Evolutionary conservation across 2,113 vertebrate species (phyloP).

Genomic region (Acanthisitta chloris): DNA sequence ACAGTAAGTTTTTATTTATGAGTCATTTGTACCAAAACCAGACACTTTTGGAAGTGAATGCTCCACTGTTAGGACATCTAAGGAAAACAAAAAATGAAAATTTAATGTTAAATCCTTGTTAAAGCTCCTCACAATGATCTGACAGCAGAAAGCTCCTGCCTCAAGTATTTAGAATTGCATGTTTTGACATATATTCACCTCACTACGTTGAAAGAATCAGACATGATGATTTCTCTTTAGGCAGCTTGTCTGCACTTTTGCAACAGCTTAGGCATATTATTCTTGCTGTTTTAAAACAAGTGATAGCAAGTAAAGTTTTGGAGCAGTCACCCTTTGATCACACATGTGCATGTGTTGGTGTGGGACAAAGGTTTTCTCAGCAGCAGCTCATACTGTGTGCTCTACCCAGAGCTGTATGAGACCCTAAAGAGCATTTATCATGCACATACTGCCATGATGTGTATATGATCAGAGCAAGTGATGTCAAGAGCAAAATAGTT

Average conservation of each 20-base stretch:
- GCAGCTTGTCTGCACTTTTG: background rate
- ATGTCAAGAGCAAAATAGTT: background rate
- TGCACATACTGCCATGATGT: background rate
- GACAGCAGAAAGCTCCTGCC: background rate
- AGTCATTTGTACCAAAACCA: slow-evolving; percentile 63
- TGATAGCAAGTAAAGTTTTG: background rate
- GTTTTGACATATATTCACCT: background rate
- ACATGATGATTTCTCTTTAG: background rate
- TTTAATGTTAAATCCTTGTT: background rate
- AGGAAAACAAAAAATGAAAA: slow-evolving; percentile 43
- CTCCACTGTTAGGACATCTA: slow-evolving; percentile 30
- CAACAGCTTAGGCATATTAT: background rate
- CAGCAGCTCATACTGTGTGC: background rate
- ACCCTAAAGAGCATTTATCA: background rate
- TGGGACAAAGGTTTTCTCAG: background rate
- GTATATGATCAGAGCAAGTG: background rate
- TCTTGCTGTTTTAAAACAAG: background rate
- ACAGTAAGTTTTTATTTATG: slow-evolving; percentile 51
- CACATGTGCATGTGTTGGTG: fast-evolving
- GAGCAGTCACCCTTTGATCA: background rate
- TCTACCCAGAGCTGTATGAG: background rate
- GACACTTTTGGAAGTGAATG: slow-evolving; percentile 7
- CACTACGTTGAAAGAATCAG: background rate
- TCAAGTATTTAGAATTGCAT: background rate
- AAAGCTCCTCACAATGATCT: background rate